Base-by-base conservation (phyloP, 2,113 vertebrate species). In the Elanus axillaris region DNA sequence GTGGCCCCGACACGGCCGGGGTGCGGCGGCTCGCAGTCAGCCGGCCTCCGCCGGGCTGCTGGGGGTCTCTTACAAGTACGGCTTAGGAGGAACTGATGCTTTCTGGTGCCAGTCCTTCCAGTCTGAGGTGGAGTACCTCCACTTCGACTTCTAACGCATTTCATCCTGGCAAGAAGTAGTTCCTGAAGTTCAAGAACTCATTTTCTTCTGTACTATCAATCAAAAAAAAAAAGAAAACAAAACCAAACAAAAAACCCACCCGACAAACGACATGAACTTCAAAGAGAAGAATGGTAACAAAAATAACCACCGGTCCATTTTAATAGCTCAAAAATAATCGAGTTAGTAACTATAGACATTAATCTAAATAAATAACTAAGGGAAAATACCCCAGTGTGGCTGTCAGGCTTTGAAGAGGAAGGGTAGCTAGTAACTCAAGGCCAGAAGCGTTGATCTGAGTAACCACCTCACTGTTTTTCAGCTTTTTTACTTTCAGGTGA, bases 221-320 rank as follows among this genome's bases (percentile, higher is more conserved):
- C 7, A 14, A 36, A 3, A 8, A 22, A 43, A 9, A 31, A n/a
- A n/a, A n/a, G n/a, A n/a, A n/a, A n/a, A n/a, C n/a, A n/a, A n/a
- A n/a, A n/a, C n/a, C n/a, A n/a, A n/a, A n/a, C n/a, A 3, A 8
- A 22, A 43, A 9, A 31, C 27, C 16, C 16, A 31, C 31, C 20
- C 16, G 20, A 0, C 7, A 2, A 8, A 11, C 22, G 10, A 11
- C 47, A 4, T 1, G 7, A 16, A 32, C 36, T 60, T 62, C 10
- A 3, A 5, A 25, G 7, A 42, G 15, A 31, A 38, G 20, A 59
- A 32, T 4, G 13, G 21, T 20, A 34, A 40, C n/a, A 62, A 12
- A 52, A 52, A 47, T 23, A 26, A 21, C 7, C 21, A 10, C 11
- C 27, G 3, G 34, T 29, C 55, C 25, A 4, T 71, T 45, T 25